Evolutionary conservation across 2,113 vertebrate species (phyloP).

Genomic region (Syngnathoides biaculeatus): DNA sequence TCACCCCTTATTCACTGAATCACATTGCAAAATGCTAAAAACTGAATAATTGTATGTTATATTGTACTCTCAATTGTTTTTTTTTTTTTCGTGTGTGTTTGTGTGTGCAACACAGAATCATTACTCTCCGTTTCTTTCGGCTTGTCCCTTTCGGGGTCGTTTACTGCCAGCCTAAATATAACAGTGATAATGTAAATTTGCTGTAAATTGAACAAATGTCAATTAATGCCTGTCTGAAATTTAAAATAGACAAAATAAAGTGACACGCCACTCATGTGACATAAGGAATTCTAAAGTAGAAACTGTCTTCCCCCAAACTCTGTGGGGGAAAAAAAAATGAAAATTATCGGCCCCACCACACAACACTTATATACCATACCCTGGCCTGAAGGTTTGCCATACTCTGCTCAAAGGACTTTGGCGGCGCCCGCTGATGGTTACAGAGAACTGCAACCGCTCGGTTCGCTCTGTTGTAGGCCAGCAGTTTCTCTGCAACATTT

Average conservation of each 20-base stretch:
- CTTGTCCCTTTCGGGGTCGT: too few species aligned
- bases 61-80: too few species aligned
- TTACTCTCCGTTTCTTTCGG: too few species aligned
- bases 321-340: too few species aligned
- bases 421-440: slow-evolving; percentile 79
- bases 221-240: neutral
- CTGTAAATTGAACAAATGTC: neutral
- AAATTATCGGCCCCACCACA: neutral
- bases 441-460: slow-evolving; percentile 77
- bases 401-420: slow-evolving; percentile 78
- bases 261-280: neutral
- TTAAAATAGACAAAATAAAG: neutral
- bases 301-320: neutral
- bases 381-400: slow-evolving; percentile 78
- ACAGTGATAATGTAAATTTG: neutral
- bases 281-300: neutral
- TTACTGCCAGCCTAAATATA: neutral
- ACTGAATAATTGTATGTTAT: too few species aligned
- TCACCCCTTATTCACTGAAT: too few species aligned
- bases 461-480: slow-evolving; percentile 78
- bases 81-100: too few species aligned
- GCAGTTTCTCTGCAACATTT: slow-evolving; percentile 68
- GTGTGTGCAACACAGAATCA: too few species aligned
- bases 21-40: too few species aligned
- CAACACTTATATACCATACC: slow-evolving; percentile 36